Evolutionary conservation across 1,140 invertebrate genomes (phyloP).

Genomic region (Dinoponera quadriceps): DNA sequence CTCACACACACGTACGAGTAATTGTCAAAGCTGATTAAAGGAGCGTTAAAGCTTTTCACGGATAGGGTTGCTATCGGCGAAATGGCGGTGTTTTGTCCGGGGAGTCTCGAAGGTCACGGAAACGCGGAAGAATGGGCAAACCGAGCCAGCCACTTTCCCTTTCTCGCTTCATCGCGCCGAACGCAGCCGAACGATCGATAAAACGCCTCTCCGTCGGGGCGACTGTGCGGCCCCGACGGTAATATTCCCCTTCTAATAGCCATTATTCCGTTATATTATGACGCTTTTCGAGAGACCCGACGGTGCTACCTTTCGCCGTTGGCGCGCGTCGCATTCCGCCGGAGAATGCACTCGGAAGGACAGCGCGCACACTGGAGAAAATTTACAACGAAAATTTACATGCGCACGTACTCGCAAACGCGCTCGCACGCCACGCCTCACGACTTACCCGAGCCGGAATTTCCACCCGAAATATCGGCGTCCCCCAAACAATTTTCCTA

Average conservation of each 20-base stretch:
- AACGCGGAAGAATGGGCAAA: constrained; percentile 65
- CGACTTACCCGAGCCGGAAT: constrained; percentile 23
- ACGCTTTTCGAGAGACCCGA: constrained; percentile 40
- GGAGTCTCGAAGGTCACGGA: constrained; percentile 61
- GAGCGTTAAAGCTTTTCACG: constrained; percentile 26
- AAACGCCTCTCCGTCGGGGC: constrained; percentile 73
- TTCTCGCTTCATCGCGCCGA: constrained; percentile 77
- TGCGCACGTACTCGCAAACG: constrained; percentile 23
- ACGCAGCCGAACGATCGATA: constrained; percentile 80
- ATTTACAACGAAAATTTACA: constrained; percentile 44
- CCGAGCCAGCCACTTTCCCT: constrained; percentile 78
- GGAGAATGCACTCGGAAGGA: not conserved
- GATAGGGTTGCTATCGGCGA: constrained; percentile 10
- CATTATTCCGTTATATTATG: constrained; percentile 62
- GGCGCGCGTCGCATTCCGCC: not conserved
- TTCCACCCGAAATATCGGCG: constrained; percentile 31
- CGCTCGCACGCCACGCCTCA: constrained; percentile 25
- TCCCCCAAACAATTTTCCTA: not conserved
- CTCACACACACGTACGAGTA: not conserved
- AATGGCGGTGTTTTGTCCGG: constrained; percentile 54
- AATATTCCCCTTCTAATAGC: constrained; percentile 68
- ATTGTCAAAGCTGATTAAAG: constrained; percentile 30
- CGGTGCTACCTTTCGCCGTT: constrained; percentile 2
- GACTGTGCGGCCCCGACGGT: constrained; percentile 61
- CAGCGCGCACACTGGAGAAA: constrained; percentile 1